Percentiles rank a stretch among this genome's conserved stretches.
Conservation (phyloP, 2,113 vertebrate species). For the Hemiprocne comata region DNA sequence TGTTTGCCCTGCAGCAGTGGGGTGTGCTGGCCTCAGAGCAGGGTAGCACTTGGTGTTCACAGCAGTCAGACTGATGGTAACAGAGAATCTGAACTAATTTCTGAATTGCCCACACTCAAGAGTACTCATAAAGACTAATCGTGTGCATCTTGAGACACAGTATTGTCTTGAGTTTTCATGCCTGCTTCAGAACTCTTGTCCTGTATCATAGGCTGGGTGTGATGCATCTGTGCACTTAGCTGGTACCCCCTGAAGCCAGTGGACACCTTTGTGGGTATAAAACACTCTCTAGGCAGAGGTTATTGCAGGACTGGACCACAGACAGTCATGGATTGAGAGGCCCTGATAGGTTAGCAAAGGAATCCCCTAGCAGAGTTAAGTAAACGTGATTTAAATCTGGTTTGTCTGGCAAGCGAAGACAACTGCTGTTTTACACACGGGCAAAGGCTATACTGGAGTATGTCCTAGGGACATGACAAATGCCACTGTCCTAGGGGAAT, state of each 20-base stretch:
- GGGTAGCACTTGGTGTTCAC: background rate
- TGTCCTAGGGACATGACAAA: background rate
- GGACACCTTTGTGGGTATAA: background rate
- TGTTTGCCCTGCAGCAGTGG: background rate
- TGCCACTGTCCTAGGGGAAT: background rate
- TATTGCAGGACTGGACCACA: background rate
- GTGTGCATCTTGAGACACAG: background rate
- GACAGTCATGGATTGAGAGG: background rate
- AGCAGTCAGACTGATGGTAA: background rate
- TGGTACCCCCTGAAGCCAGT: background rate
- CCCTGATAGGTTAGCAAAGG: background rate
- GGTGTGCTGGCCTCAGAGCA: background rate
- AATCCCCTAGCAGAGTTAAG: background rate
- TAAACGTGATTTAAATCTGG: background rate
- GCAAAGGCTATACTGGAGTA: background rate
- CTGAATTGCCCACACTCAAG: background rate
- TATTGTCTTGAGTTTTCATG: background rate
- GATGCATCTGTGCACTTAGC: background rate
- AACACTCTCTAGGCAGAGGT: background rate
- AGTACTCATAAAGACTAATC: background rate
- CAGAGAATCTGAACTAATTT: background rate
- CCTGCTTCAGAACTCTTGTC: background rate
- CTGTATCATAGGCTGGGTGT: background rate
- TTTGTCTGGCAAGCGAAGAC: background rate
- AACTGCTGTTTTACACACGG: background rate